Conservation (phyloP, 2,797 vertebrate genomes). For the Rhinatrema bivittatum region DNA sequence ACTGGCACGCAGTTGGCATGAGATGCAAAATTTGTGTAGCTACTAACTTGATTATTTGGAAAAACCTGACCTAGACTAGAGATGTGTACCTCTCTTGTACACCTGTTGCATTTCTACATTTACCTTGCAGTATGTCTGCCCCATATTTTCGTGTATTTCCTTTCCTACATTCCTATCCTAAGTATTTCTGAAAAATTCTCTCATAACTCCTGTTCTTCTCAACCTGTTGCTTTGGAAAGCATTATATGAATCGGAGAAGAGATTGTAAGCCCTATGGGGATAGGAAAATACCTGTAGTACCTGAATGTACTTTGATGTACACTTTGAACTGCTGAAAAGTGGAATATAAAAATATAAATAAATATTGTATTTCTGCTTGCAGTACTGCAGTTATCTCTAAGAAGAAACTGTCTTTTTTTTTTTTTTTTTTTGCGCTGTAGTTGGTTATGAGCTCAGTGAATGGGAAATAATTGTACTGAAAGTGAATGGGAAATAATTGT, state of each 20-base stretch:
- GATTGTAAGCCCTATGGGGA: too few relatives aligned
- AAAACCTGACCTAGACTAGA: not conserved
- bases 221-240: not conserved
- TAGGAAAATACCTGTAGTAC: too few relatives aligned
- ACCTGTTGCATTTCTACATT: not conserved
- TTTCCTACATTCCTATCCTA: not conserved
- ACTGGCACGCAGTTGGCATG: too few relatives aligned
- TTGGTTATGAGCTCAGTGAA: not conserved
- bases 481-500: too few relatives aligned
- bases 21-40: not conserved
- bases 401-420: not conserved
- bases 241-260: not conserved
- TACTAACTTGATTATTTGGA: too few relatives aligned
- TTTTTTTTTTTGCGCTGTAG: not conserved
- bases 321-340: too few relatives aligned
- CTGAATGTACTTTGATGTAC: too few relatives aligned
- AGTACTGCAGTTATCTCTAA: too few relatives aligned
- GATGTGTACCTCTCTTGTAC: not conserved
- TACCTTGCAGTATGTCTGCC: too few relatives aligned
- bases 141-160: too few relatives aligned
- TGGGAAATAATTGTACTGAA: not conserved
- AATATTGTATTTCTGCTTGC: not conserved
- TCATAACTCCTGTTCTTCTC: not conserved
- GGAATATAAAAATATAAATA: too few relatives aligned
- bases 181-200: not conserved